phyloP scores from a whole-genome alignment of 2,113 vertebrate genomes.

The Cynopterus brachyotis region DNA sequence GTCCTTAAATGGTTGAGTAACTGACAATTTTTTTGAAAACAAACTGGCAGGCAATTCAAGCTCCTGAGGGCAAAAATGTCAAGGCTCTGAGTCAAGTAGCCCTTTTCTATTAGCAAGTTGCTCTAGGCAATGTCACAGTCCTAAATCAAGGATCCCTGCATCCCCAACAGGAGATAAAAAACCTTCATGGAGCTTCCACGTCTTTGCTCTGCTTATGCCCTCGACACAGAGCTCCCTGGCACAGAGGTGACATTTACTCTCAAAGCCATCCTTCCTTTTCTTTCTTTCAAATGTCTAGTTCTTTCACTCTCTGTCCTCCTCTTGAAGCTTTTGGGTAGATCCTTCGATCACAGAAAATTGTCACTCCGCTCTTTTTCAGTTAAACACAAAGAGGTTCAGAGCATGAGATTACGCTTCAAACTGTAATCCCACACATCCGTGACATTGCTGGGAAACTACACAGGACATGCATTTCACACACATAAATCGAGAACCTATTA shows the following conservation, averaged over 20 bases:
- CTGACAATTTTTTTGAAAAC: constrained; percentile 15
- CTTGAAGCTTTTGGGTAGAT: background rate
- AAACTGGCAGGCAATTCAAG: background rate
- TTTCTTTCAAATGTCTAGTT: background rate
- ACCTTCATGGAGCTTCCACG: rapidly evolving
- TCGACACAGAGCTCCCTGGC: background rate
- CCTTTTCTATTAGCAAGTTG: background rate
- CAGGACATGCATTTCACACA: background rate
- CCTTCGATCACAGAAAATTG: background rate
- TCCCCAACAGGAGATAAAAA: background rate
- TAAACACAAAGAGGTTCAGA: background rate
- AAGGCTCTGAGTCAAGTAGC: background rate
- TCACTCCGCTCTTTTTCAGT: background rate
- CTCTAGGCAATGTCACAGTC: background rate
- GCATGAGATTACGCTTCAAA: background rate
- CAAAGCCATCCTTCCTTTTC: background rate
- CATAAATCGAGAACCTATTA: background rate
- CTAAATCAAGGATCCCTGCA: background rate
- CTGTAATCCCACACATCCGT: background rate
- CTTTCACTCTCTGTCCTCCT: background rate
- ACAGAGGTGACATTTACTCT: background rate
- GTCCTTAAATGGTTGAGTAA: background rate
- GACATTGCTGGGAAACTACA: background rate
- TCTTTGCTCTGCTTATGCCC: too few relatives aligned
- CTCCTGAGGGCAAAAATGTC: background rate